A percentile compares a stretch with the other conserved stretches of the same genome.
These are phyloP conservation scores for Muscicapa adusta DNA, from an alignment of 2,113 vertebrate species.

Conservation along the genomic window DNA sequence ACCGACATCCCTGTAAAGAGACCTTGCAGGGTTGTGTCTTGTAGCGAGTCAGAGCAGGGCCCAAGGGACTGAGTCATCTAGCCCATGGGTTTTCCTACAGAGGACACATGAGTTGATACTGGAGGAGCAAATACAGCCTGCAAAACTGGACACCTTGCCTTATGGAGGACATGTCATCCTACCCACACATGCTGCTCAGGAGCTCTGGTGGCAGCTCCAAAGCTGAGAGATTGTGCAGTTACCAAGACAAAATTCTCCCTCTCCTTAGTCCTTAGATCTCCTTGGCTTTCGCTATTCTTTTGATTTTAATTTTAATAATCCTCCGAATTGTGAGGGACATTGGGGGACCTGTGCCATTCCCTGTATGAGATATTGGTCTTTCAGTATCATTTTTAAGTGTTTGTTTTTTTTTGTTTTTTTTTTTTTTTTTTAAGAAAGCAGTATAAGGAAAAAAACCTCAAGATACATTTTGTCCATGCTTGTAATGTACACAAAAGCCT, in stretches of 20 bases:
- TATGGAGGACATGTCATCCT: not conserved
- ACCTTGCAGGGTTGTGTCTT: not conserved
- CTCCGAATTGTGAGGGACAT: not conserved
- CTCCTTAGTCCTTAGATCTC: not conserved
- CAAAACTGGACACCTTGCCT: not conserved
- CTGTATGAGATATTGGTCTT: not conserved
- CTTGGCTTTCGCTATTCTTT: not conserved
- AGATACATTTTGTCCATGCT: not conserved
- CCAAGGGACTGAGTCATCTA: not conserved
- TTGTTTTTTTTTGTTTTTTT: not conserved
- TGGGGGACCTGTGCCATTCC: not conserved
- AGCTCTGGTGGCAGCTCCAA: not conserved
- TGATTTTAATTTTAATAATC: not conserved
- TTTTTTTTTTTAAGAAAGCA: not conserved
- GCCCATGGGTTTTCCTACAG: not conserved
- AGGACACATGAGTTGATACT: not conserved
- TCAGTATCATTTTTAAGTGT: not conserved
- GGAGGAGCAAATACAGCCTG: not conserved
- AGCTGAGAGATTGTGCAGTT: not conserved
- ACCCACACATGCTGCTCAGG: accelerated
- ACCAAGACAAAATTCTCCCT: not conserved
- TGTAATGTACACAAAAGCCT: not conserved
- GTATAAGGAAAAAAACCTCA: not conserved
- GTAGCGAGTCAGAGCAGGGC: not conserved
- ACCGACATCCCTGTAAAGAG: not conserved